These are phyloP conservation scores for Zapornia atra DNA, from an alignment of 2,113 vertebrate genomes.

Conservation along the genomic window DNA sequence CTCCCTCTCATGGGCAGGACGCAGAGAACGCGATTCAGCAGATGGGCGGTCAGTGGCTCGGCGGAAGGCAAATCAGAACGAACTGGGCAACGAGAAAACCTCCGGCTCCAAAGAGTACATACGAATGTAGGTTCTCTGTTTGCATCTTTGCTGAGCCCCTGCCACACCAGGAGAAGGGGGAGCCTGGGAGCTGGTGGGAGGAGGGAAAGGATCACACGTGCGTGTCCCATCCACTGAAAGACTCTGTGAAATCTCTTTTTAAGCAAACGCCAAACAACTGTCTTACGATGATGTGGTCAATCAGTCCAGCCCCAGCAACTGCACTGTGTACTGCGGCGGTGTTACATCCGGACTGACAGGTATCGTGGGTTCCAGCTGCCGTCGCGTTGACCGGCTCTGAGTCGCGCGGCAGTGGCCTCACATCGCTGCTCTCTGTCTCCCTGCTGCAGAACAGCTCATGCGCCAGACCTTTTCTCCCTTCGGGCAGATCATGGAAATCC, in stretches of 20 bases:
- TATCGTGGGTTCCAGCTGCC: background rate
- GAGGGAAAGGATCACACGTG: background rate
- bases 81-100: slow-evolving; percentile 99
- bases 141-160: background rate
- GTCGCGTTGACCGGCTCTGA: accelerated
- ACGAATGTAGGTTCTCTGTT: slow-evolving; percentile 82
- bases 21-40: slow-evolving; percentile 98
- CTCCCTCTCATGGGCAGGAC: slow-evolving; percentile 76
- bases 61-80: slow-evolving; percentile 96
- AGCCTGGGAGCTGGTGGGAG: background rate
- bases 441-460: slow-evolving; percentile 92
- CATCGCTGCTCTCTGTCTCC: background rate
- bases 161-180: accelerated
- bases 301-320: slow-evolving; percentile 97
- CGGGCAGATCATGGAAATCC: slow-evolving; percentile 96
- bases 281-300: slow-evolving; percentile 96
- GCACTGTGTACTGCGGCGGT: slow-evolving; percentile 96
- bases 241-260: background rate
- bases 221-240: background rate
- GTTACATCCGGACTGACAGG: slow-evolving; percentile 94
- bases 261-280: slow-evolving; percentile 91
- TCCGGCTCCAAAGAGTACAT: slow-evolving; percentile 92
- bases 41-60: slow-evolving; percentile 98
- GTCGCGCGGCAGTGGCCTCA: accelerated
- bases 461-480: slow-evolving; percentile 97